phyloP scores from a whole-genome alignment of 53 echinoderm and acorn worm species.

The Mesocentrotus franciscanus region DNA sequence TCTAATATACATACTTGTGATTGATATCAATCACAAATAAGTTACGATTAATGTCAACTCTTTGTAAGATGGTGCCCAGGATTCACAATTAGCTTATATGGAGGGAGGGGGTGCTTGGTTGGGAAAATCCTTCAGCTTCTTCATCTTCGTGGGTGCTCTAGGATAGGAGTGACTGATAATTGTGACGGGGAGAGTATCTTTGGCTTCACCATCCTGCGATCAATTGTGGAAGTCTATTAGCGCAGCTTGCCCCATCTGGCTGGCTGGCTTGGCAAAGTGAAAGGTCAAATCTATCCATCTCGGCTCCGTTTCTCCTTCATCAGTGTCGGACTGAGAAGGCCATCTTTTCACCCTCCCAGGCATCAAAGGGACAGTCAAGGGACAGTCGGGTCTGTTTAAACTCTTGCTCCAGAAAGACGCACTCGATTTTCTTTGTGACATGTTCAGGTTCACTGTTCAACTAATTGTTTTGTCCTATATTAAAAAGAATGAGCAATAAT shows the following conservation, averaged over 20 bases:
- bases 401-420: neutral
- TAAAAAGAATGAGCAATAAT: neutral
- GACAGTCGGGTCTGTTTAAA: neutral
- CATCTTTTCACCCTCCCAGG: constrained; percentile 25
- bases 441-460: neutral
- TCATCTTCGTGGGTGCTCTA: neutral
- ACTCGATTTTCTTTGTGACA: neutral
- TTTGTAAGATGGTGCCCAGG: no score
- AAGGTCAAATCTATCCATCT: constrained; percentile 24
- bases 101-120: neutral
- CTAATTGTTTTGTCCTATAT: no score
- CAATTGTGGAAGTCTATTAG: constrained; percentile 44
- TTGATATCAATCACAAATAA: no score
- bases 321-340: constrained; percentile 16
- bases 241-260: constrained; percentile 40
- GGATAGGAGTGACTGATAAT: neutral
- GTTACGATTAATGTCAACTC: no score
- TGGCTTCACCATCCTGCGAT: neutral
- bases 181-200: neutral
- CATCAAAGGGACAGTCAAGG: neutral
- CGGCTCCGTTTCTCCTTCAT: constrained; percentile 6
- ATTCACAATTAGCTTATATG: no score
- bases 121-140: neutral
- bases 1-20: neutral
- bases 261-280: neutral